Evolutionary conservation across 2,797 vertebrate genomes (phyloP).

Genomic region (Cichlasoma orientale): DNA sequence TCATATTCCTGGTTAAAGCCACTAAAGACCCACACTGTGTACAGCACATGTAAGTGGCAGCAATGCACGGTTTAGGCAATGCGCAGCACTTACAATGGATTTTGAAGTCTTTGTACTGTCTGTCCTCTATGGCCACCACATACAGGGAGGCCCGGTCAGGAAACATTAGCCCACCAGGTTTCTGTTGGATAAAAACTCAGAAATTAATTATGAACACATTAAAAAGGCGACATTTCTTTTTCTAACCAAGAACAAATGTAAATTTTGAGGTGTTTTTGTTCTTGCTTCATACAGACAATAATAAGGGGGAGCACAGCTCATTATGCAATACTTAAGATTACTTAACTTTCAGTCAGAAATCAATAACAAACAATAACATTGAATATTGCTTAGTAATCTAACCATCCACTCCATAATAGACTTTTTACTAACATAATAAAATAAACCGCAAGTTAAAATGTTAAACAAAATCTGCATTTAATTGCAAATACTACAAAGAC

Average conservation of each 20-base stretch:
- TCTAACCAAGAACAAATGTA: slow-evolving; percentile 71
- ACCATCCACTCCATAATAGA: background rate
- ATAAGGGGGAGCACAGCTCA: background rate
- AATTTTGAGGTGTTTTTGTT: slow-evolving; percentile 13
- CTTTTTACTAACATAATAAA: background rate
- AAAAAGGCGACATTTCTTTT: slow-evolving; percentile 82
- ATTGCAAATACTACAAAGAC: too few relatives aligned
- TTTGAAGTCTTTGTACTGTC: slow-evolving; percentile 99
- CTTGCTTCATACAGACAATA: slow-evolving; percentile 2
- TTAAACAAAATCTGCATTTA: too few relatives aligned
- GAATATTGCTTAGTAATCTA: background rate
- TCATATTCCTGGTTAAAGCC: slow-evolving; percentile 6
- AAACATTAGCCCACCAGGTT: slow-evolving; percentile 98
- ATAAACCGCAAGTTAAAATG: background rate
- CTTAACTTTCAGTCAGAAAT: background rate
- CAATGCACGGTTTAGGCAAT: background rate
- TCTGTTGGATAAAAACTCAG: slow-evolving; percentile 87
- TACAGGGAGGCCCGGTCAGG: slow-evolving; percentile 97
- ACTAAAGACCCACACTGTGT: background rate
- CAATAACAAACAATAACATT: background rate
- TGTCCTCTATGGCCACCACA: slow-evolving; percentile 96
- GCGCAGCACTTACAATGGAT: slow-evolving; percentile 92
- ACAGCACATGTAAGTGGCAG: background rate
- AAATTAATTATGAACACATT: slow-evolving; percentile 84
- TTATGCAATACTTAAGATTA: background rate